A percentile compares a stretch with the other conserved stretches of the same genome.
Evolutionary conservation across 2,888 invertebrate genomes (phyloP).

Genomic region (Mesorhabditis belari): DNA sequence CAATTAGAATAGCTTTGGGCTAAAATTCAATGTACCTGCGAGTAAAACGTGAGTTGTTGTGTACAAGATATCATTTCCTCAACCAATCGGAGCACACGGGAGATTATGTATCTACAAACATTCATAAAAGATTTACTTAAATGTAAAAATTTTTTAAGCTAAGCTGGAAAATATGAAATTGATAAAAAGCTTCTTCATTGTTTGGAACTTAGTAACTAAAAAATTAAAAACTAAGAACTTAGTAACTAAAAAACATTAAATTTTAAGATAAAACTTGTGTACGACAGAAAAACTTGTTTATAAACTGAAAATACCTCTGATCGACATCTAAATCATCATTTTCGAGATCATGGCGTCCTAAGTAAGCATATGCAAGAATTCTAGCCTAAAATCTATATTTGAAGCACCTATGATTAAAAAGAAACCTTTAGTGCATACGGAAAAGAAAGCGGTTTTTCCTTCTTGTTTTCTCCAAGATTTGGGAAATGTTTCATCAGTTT

Average conservation of each 20-base stretch:
- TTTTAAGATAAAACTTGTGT: no score
- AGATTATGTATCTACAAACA: conserved; percentile 55
- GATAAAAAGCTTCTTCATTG: no score
- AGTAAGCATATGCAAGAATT: conserved; percentile 87
- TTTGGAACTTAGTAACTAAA: no score
- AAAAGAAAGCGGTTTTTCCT: conserved; percentile 83
- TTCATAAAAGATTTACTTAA: no score
- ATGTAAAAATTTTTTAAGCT: neutral
- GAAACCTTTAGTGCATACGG: conserved; percentile 30
- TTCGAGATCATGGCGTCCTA: conserved; percentile 64
- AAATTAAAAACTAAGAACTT: no score
- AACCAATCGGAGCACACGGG: conserved; percentile 75
- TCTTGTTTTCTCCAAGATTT: conserved; percentile 86
- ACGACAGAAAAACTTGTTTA: no score
- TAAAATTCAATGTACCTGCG: no score
- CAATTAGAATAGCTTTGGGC: no score
- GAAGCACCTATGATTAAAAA: conserved; percentile 58
- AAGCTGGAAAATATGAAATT: no score
- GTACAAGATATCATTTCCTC: conserved; percentile 95
- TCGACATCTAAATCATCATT: conserved; percentile 15
- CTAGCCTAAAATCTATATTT: conserved; percentile 80
- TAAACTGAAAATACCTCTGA: no score
- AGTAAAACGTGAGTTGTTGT: conserved; percentile 72
- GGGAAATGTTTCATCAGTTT: conserved; percentile 79
- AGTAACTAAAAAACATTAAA: no score